These are phyloP conservation scores for Acanthurus lineatus DNA, from an alignment of 2,797 vertebrate species.

Conservation along the genomic window DNA sequence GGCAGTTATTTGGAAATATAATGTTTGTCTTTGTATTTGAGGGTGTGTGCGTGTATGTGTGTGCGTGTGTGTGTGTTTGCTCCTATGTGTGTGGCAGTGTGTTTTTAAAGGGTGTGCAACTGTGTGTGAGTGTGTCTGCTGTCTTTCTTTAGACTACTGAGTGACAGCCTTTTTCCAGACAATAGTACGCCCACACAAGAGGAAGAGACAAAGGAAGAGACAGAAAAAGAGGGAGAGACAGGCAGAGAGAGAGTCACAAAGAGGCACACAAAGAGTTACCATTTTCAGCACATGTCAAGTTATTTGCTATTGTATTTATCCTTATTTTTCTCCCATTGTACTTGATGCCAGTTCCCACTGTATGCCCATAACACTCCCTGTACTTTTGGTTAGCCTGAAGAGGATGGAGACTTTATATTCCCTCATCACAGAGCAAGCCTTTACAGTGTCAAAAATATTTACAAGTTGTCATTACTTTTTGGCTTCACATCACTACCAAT, in stretches of 20 bases:
- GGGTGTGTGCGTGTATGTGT: background rate
- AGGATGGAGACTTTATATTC: background rate
- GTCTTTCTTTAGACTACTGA: conserved; percentile 44
- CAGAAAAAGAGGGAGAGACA: conserved; percentile 7
- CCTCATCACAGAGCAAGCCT: background rate
- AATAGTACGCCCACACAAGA: conserved; percentile 36
- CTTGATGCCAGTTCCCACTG: background rate
- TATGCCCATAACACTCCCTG: background rate
- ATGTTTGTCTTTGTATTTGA: conserved; percentile 47
- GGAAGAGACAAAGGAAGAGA: conserved; percentile 1
- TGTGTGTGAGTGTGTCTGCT: conserved; percentile 18
- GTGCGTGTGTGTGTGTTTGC: background rate
- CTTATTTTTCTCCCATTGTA: background rate
- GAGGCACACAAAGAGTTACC: conserved; percentile 10
- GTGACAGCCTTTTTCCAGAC: conserved; percentile 51
- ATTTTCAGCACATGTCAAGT: conserved; percentile 7
- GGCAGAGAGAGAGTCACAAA: conserved; percentile 6
- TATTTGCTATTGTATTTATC: conserved; percentile 18
- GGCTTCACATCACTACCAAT: background rate
- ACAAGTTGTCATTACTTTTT: background rate
- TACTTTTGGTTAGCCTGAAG: background rate
- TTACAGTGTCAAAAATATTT: background rate
- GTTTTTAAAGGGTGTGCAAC: conserved; percentile 26
- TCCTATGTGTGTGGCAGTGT: conserved; percentile 11
- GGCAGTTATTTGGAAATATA: conserved; percentile 59